Conservation (phyloP, 1,140 invertebrate genomes). For the Scaptomyza hsui region DNA sequence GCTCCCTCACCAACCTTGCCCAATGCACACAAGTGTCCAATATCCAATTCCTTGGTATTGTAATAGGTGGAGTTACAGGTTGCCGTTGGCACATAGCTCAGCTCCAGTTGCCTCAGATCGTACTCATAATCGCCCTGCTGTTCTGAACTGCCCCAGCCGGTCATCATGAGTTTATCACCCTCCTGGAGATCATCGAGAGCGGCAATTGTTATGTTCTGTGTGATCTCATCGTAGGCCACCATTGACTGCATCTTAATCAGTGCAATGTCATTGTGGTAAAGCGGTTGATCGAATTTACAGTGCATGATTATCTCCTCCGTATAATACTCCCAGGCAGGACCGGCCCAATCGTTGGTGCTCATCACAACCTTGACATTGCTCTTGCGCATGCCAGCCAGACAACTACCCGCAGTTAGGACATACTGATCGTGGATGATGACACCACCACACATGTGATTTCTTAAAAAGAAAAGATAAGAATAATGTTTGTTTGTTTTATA, state of each 20-base stretch:
- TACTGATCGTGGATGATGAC: slow-evolving; percentile 79
- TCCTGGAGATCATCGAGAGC: slow-evolving; percentile 48
- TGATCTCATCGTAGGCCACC: slow-evolving; percentile 84
- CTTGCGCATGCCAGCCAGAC: slow-evolving; percentile 61
- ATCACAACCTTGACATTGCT: slow-evolving; percentile 58
- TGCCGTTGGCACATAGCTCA: slow-evolving; percentile 52
- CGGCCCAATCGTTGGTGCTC: slow-evolving; percentile 71
- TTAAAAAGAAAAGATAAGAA: neutral
- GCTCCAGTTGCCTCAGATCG: slow-evolving; percentile 62
- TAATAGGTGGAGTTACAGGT: slow-evolving; percentile 51
- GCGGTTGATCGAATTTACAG: slow-evolving; percentile 75
- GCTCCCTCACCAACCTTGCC: slow-evolving; percentile 85
- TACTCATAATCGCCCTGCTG: slow-evolving; percentile 31
- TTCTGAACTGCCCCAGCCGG: slow-evolving; percentile 85
- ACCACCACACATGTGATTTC: slow-evolving; percentile 84
- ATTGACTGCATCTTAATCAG: slow-evolving; percentile 81
- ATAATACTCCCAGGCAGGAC: slow-evolving; percentile 53
- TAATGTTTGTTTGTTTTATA: too few species aligned
- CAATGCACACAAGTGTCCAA: slow-evolving; percentile 86
- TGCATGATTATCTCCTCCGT: slow-evolving; percentile 61
- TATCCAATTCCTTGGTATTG: slow-evolving; percentile 44
- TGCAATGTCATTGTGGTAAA: slow-evolving; percentile 85
- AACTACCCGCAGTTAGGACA: slow-evolving; percentile 84
- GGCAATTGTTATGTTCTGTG: slow-evolving; percentile 82
- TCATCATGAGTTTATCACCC: slow-evolving; percentile 83